Percentiles rank a stretch among this genome's conserved stretches.
These are phyloP conservation scores for Nixonia krombeini DNA, from an alignment of 1,140 invertebrate genomes.

Conservation along the genomic window DNA sequence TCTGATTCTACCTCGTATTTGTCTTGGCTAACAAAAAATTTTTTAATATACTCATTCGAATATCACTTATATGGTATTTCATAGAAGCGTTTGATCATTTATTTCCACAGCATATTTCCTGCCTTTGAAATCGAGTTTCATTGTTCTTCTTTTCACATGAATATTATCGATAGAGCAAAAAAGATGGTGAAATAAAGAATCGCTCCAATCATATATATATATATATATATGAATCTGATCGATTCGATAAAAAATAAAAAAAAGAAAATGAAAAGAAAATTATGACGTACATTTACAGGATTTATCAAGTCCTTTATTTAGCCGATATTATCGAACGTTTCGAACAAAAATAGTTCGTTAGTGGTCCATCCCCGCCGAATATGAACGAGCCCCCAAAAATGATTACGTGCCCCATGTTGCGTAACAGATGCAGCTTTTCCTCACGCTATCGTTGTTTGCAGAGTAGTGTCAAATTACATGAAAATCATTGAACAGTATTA, in stretches of 20 bases:
- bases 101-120: not conserved
- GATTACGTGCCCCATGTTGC: slow-evolving; percentile 44
- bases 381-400: slow-evolving; percentile 50
- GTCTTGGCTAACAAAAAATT: slow-evolving; percentile 47
- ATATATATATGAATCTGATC: too few species aligned
- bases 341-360: slow-evolving; percentile 43
- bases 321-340: slow-evolving; percentile 26
- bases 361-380: slow-evolving; percentile 28
- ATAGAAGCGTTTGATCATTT: slow-evolving; percentile 11
- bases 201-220: too few species aligned
- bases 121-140: slow-evolving; percentile 11
- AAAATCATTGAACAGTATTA: too few species aligned
- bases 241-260: too few species aligned
- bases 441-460: slow-evolving; percentile 38
- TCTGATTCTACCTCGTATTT: slow-evolving; percentile 48
- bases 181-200: too few species aligned
- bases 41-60: slow-evolving; percentile 45
- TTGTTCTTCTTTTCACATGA: not conserved
- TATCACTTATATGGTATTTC: slow-evolving; percentile 41
- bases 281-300: slow-evolving; percentile 14
- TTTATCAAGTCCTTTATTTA: slow-evolving; percentile 23
- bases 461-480: too few species aligned
- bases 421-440: slow-evolving; percentile 54
- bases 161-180: too few species aligned
- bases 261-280: too few species aligned